Base-by-base conservation (phyloP, 2,888 invertebrate species). In the Diachrysia chrysitis region DNA sequence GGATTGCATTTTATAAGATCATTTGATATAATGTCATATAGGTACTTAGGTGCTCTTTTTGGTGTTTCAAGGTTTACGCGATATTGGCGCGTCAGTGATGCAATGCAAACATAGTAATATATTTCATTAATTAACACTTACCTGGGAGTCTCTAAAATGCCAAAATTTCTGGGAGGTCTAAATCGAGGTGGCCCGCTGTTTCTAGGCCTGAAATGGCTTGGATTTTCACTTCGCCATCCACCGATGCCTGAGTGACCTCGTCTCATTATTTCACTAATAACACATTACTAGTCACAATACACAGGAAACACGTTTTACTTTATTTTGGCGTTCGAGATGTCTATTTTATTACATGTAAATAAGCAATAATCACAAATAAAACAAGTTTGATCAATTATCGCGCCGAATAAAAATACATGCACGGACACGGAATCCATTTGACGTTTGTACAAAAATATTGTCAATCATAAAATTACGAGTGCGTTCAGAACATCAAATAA, bases 201-300 rank as follows among this genome's bases (percentile, higher is more conserved):
- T 85, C 94, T 90, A 67, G 94, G 90, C 79, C 93, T 91, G 75
- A 90, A 95, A 87, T 91, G 89, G 82, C 93, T 90, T 42, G 87
- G 89, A 87, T 91, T 91, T 81, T 94, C 95, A 86, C 84, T 90
- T 85, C 94, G 90, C 95, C 95, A 95, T 84, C 92, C 92, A 76
- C 93, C 90, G 78, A 88, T 87, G 81, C 90, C 89, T 79, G 89
- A 82, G 84, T 94, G 95, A 94, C 95, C 94, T 93, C 95, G 94
- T 82, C 95, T 90, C 95, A 95, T 95, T 82, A 83, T 92, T 85
- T 72, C 76, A 86, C 76, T 76, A 79, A 87, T 88, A 90, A 70
- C 85, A 82, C 93, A 93, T 92, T 85, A 78, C 89, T 80, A 42
- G 29, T 29, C 60, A 58, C 59, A 67, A 63, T 29, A 66, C 46